Conservation (phyloP, 2,797 vertebrate genomes). For the Fratercula arctica region DNA sequence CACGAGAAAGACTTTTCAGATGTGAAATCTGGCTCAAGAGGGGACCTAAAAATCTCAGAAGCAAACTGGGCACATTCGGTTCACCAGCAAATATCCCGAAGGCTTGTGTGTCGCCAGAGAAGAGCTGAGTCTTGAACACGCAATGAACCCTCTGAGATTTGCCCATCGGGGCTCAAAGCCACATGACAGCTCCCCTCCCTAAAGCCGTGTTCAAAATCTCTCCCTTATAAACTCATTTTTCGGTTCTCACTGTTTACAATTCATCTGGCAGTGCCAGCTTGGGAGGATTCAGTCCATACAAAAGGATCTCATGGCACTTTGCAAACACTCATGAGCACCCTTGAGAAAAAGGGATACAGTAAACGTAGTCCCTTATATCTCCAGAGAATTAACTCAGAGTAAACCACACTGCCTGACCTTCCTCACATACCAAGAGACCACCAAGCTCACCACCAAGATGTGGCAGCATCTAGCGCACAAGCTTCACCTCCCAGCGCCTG, state of each 20-base stretch:
- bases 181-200: not conserved
- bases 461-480: not conserved
- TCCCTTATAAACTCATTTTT: not conserved
- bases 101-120: not conserved
- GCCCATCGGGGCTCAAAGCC: not conserved
- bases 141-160: not conserved
- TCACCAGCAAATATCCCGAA: not conserved
- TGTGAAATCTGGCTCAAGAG: not conserved
- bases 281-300: not conserved
- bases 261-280: not conserved
- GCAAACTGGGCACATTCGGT: not conserved
- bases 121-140: not conserved
- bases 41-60: not conserved
- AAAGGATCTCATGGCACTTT: not conserved
- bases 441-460: no score
- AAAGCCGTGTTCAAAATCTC: not conserved
- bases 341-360: not conserved
- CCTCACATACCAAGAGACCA: not conserved
- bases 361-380: not conserved
- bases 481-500: not conserved
- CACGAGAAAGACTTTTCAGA: constrained; percentile 11
- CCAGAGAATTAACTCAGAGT: not conserved
- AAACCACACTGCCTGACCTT: not conserved
- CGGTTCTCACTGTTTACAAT: not conserved
- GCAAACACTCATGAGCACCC: not conserved